These are phyloP conservation scores for Orchestia grillus DNA, from an alignment of 1,140 invertebrate genomes.

Conservation along the genomic window DNA sequence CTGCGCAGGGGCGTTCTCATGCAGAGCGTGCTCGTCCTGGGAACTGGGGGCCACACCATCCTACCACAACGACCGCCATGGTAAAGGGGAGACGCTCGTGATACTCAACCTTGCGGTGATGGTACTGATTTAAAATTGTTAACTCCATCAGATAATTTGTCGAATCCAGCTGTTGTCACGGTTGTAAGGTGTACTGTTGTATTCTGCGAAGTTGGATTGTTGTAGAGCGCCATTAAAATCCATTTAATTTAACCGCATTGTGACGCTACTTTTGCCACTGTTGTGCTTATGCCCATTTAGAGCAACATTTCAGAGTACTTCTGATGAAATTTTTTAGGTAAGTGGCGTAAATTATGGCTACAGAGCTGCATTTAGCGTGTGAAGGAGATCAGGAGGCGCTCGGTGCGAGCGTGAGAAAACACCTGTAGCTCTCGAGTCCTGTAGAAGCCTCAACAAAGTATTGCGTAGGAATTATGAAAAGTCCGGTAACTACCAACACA, in stretches of 20 bases:
- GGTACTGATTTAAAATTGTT: not conserved
- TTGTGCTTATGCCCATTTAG: not conserved
- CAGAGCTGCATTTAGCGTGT: not conserved
- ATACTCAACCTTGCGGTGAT: not conserved
- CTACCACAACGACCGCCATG: too few species aligned
- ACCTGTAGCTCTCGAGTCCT: not conserved
- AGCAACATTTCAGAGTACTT: not conserved
- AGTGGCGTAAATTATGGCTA: not conserved
- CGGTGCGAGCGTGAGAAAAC: not conserved
- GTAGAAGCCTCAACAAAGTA: not conserved
- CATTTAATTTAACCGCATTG: not conserved
- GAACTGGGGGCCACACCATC: not conserved
- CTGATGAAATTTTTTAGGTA: not conserved
- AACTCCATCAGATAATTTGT: not conserved
- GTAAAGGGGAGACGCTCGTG: not conserved
- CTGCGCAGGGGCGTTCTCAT: slow-evolving; percentile 20
- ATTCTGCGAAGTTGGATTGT: too few species aligned
- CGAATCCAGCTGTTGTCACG: not conserved
- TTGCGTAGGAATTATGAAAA: not conserved
- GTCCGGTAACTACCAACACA: too few species aligned
- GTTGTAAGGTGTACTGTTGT: too few species aligned
- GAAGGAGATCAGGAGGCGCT: not conserved
- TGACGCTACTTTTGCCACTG: not conserved
- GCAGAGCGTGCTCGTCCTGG: not conserved
- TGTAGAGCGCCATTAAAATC: not conserved